Evolutionary conservation across 2,888 invertebrate species (phyloP).

Genomic region (Gymnocheta viridis): DNA sequence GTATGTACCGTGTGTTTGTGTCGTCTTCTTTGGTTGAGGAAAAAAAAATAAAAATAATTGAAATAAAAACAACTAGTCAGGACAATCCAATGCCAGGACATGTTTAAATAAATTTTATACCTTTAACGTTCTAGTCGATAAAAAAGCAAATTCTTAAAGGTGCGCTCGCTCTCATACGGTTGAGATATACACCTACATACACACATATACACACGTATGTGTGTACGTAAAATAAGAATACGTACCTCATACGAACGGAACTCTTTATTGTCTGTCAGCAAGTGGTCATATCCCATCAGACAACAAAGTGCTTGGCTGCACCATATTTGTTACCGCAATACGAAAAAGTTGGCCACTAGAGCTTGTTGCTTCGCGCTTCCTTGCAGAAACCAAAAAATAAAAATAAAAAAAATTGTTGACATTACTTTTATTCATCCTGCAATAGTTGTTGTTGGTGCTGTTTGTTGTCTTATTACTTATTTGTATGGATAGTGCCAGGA

Average conservation of each 20-base stretch:
- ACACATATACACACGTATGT: not conserved
- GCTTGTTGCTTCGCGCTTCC: constrained; percentile 72
- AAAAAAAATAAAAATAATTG: not conserved
- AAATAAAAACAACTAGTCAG: constrained; percentile 55
- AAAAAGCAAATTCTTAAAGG: constrained; percentile 44
- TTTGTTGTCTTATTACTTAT: constrained; percentile 53
- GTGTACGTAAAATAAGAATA: constrained; percentile 22
- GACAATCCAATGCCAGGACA: constrained; percentile 61
- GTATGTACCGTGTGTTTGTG: constrained; percentile 30
- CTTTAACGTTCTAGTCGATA: constrained; percentile 71
- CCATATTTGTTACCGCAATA: constrained; percentile 68
- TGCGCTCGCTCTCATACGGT: constrained; percentile 53
- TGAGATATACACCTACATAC: not conserved
- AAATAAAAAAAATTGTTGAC: no score
- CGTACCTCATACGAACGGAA: constrained; percentile 64
- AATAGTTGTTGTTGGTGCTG: not conserved
- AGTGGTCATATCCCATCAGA: constrained; percentile 70
- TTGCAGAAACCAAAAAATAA: constrained; percentile 52
- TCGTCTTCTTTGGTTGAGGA: constrained; percentile 39
- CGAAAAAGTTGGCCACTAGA: constrained; percentile 66
- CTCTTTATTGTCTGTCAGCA: constrained; percentile 70
- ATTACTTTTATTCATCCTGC: constrained; percentile 28
- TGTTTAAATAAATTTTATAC: constrained; percentile 73
- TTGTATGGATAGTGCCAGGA: constrained; percentile 44
- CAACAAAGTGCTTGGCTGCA: constrained; percentile 64